Evolutionary conservation across 2,888 invertebrate genomes (phyloP), one percentile per base, ranked within the genome.

Genomic region (Coelinius sp.): DNA sequence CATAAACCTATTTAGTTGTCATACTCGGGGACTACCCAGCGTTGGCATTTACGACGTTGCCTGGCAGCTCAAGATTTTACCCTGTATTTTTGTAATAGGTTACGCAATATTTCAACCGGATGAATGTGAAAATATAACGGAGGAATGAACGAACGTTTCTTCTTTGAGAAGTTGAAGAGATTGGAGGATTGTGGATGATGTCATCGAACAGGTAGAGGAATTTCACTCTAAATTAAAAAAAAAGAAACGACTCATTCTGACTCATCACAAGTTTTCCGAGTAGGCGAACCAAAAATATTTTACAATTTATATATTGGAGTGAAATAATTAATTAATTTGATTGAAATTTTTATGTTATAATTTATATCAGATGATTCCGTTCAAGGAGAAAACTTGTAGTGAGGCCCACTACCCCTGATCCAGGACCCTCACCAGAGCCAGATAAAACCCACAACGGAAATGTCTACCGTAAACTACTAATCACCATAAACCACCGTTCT

Each of bases 401-500:
- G 12, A 1, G 44, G 1, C 5, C 3, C 1, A 12, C 1, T 44
- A n/a, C 5, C 14, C 44, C 44, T 44, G 44, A 3, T 44, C 44
- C 17, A 53, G 25, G 53, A 25, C 12, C 53, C 25, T 25, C 24
- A 25, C 24, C 27, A 25, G 17, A 12, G n/a, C 24, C 56, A 10
- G 4, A 64, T 4, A 64, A 64, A 22, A 35, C 72, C 73, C 75
- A 77, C 76, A 81, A 79, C 80, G 83, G 84, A 84, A 84, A 84
- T 81, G 83, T 84, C 79, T 81, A 80, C 82, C 79, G 83, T 82
- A 83, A 82, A 82, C 83, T 83, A 83, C 84, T 84, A 84, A 84
- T 84, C 84, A 84, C 84, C 83, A 84, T 84, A 84, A 84, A 84
- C 83, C 84, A 83, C 83, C 79, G 76, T 79, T 81, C 79, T 84